Conservation (phyloP, 92 coral and sea anemone species). For the Blastomussa wellsi region DNA sequence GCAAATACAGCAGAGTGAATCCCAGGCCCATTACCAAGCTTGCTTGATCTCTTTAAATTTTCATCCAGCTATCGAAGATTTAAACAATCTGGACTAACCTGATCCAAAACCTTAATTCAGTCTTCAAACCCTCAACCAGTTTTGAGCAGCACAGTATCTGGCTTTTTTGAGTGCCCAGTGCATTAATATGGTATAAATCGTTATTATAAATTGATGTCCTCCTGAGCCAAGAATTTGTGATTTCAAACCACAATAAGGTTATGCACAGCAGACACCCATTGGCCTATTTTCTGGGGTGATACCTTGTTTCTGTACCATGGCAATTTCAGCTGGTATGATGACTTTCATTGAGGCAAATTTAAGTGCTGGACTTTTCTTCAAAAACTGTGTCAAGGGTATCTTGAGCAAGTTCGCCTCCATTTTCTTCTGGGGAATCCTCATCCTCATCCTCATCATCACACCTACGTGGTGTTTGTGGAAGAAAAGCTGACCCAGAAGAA, state of each 20-base stretch:
- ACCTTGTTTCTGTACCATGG: not conserved
- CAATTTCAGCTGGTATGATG: not conserved
- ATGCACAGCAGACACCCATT: not conserved
- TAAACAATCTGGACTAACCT: too few relatives aligned
- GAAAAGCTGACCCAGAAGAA: conserved; percentile 19
- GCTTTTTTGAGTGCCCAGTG: not conserved
- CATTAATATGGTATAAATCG: not conserved
- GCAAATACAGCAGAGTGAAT: too few relatives aligned
- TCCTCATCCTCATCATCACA: conserved; percentile 29
- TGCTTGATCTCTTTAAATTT: too few relatives aligned
- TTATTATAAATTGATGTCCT: not conserved
- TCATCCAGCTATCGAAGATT: too few relatives aligned
- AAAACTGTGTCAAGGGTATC: conserved; percentile 1
- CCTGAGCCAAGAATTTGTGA: not conserved
- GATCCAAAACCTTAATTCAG: not conserved
- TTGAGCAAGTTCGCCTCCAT: not conserved
- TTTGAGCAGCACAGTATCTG: not conserved
- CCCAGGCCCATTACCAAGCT: too few relatives aligned
- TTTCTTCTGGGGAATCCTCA: conserved; percentile 5
- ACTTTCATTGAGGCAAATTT: not conserved
- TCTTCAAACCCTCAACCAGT: not conserved
- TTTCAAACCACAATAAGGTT: not conserved
- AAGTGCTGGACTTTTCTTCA: conserved; percentile 23
- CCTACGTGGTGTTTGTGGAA: conserved; percentile 6
- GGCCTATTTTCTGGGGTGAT: not conserved